Evolutionary conservation across 2,888 invertebrate genomes (phyloP), one percentile per base, ranked within the genome.

Genomic region (Lithophane socia): DNA sequence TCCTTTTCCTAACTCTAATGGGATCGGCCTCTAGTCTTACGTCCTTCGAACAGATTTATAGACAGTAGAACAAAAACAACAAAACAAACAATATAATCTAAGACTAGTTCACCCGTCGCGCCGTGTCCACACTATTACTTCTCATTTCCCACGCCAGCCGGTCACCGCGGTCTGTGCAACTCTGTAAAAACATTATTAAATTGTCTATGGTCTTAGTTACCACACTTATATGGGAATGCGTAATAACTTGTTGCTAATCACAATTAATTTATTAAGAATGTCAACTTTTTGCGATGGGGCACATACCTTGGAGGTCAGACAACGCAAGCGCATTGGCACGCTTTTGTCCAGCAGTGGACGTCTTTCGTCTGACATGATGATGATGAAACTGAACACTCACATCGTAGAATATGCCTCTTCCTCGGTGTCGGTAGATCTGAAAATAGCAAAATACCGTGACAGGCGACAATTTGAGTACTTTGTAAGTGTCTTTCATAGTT

Each of bases 111-210:
- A 8, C 9, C 0, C 21, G 78, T 72, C 83, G n/a, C 21, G 78
- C 71, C 83, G n/a, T 80, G 86, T 90, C 91, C 88, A 90, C 47
- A 71, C 18, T 82, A 88, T 0, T 24, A 24, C 72, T 47, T 54
- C 86, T 0, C 1, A 52, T 47, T 91, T 91, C 91, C 84, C 91
- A 91, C 91, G 89, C 47, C 72, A 21, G 66, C 71, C 79, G 86
- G 85, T 86, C 79, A 85, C 79, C 77, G 70, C 63, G 77, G 73
- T 29, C 66, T 83, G 77, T 58, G 85, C 83, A 86, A 82, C 64
- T 65, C 9, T 10, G 64, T 61, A 84, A 84, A 84, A 84, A 84
- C 86, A 68, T 76, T 78, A 84, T 85, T 66, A 85, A 85, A 85
- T 85, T 84, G 79, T 84, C 73, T 85, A 61, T 63, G 58, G 52